Conservation (phyloP, 2,888 invertebrate species). For the Dicycla oo region DNA sequence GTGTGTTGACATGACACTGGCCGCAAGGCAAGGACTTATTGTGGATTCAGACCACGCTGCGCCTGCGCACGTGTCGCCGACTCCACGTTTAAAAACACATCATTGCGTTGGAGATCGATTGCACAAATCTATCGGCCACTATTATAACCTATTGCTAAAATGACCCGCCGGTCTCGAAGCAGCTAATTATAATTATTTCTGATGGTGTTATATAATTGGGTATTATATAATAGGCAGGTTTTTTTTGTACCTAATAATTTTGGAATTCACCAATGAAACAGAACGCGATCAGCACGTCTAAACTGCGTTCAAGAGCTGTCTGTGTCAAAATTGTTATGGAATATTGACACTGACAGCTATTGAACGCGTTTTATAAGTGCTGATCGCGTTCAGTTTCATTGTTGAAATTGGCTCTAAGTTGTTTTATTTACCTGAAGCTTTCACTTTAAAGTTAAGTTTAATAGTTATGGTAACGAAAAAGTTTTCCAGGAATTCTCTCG, state of each 20-base stretch:
- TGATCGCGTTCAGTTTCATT: too few species aligned
- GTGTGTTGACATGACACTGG: constrained; percentile 72
- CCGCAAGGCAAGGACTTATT: constrained; percentile 76
- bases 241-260: too few species aligned
- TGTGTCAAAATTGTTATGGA: too few species aligned
- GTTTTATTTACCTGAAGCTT: constrained; percentile 29
- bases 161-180: constrained; percentile 35
- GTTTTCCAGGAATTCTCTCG: too few species aligned
- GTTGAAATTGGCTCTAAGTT: too few species aligned
- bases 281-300: too few species aligned
- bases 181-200: constrained; percentile 40
- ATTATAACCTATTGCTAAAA: constrained; percentile 54
- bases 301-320: too few species aligned
- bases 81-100: constrained; percentile 66
- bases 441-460: constrained; percentile 20
- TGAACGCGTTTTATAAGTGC: too few species aligned
- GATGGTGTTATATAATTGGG: constrained; percentile 35
- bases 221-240: constrained; percentile 43
- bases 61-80: constrained; percentile 66
- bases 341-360: too few species aligned
- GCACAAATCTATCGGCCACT: constrained; percentile 54
- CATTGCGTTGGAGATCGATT: constrained; percentile 63
- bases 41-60: constrained; percentile 73
- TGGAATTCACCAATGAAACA: too few species aligned
- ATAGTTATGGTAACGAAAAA: neutral